A percentile compares a stretch with the other conserved stretches of the same genome.
These are phyloP conservation scores for Cephus spinipes DNA, from an alignment of 2,888 invertebrate species.

Conservation along the genomic window DNA sequence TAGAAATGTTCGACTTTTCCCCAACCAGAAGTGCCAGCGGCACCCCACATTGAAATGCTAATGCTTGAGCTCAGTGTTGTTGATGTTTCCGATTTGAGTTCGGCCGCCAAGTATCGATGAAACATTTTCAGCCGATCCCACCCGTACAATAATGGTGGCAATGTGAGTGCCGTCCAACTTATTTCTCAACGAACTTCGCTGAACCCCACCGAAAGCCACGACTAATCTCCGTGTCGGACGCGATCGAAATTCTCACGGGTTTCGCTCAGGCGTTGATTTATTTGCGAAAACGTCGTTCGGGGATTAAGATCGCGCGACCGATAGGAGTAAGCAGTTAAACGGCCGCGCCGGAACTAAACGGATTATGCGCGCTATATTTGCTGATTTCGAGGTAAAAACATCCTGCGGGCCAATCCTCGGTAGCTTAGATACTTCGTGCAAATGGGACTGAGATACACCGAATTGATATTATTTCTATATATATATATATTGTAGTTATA, in stretches of 20 bases:
- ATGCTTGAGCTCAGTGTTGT: constrained; percentile 36
- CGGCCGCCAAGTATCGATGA: neutral
- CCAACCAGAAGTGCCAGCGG: neutral
- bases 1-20: neutral
- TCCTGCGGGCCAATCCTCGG: neutral
- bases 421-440: constrained; percentile 10
- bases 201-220: constrained; percentile 7
- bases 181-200: neutral
- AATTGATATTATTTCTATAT: neutral
- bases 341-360: constrained; percentile 43
- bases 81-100: constrained; percentile 50
- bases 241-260: constrained; percentile 53
- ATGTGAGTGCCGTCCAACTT: neutral
- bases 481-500: too few relatives aligned
- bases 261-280: constrained; percentile 39
- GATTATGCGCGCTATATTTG: constrained; percentile 36
- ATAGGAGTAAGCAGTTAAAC: constrained; percentile 33
- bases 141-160: neutral
- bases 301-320: constrained; percentile 41
- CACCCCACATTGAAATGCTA: constrained; percentile 51
- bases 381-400: constrained; percentile 25
- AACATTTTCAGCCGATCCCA: neutral
- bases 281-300: constrained; percentile 37
- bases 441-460: neutral
- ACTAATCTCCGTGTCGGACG: constrained; percentile 54